Conservation (phyloP, 2,888 invertebrate species). For the Drosophila lutescens region DNA sequence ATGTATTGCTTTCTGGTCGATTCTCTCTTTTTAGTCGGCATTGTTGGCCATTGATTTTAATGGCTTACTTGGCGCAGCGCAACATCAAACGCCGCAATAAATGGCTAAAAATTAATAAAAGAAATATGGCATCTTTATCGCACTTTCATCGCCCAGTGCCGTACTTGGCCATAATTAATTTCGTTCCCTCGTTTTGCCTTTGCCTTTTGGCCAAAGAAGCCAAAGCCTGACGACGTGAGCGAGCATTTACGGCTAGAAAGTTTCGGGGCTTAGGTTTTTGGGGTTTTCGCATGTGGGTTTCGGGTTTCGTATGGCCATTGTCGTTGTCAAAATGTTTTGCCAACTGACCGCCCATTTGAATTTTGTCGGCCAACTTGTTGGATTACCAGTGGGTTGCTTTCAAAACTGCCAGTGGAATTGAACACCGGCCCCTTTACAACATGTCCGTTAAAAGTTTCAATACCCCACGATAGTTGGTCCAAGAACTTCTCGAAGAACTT, state of each 20-base stretch:
- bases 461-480: conserved; percentile 4
- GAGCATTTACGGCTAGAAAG: conserved; percentile 71
- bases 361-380: conserved; percentile 37
- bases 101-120: conserved; percentile 59
- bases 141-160: conserved; percentile 70
- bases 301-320: conserved; percentile 24
- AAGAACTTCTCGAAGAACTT: conserved; percentile 15
- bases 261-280: conserved; percentile 33
- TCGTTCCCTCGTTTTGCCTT: conserved; percentile 43
- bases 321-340: conserved; percentile 66
- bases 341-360: conserved; percentile 69
- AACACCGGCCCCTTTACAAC: neutral
- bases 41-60: conserved; percentile 69
- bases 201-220: conserved; percentile 37
- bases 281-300: conserved; percentile 32
- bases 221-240: conserved; percentile 54
- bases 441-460: conserved; percentile 8
- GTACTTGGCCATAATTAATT: conserved; percentile 77
- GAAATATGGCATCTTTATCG: conserved; percentile 58
- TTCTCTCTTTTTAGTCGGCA: conserved; percentile 38
- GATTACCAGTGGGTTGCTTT: conserved; percentile 29
- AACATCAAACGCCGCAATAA: conserved; percentile 41
- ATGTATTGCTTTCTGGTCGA: conserved; percentile 37
- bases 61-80: conserved; percentile 52
- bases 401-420: conserved; percentile 16